phyloP scores from a whole-genome alignment of 2,888 invertebrate species.

The Hesperia comma region DNA sequence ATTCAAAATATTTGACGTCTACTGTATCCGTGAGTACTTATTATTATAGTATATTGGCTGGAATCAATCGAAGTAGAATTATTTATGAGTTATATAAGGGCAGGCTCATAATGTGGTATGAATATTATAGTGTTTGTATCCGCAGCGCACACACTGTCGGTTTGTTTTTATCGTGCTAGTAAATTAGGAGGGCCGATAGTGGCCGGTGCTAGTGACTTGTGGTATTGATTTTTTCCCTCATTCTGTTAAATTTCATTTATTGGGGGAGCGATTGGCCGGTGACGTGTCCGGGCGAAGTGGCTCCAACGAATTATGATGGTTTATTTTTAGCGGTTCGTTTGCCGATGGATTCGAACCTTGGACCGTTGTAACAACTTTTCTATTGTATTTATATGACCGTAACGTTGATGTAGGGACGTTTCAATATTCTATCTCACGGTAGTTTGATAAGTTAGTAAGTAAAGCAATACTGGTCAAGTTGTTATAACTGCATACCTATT shows the following conservation, averaged over 20 bases:
- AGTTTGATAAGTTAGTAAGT: no score
- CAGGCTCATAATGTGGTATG: constrained; percentile 66
- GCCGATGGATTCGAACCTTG: constrained; percentile 9
- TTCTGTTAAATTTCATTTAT: constrained; percentile 84
- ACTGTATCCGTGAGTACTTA: constrained; percentile 78
- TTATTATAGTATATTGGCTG: no score
- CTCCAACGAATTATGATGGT: constrained; percentile 12
- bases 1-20: constrained; percentile 80
- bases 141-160: constrained; percentile 57
- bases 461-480: no score
- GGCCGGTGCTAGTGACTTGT: constrained; percentile 69
- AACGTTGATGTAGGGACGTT: no score
- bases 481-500: no score
- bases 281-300: constrained; percentile 20
- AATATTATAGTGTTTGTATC: constrained; percentile 65
- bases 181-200: constrained; percentile 81
- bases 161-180: constrained; percentile 79
- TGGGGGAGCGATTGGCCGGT: constrained; percentile 74
- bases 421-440: no score
- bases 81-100: constrained; percentile 70
- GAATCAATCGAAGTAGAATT: constrained; percentile 57
- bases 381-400: no score
- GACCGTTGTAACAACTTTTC: background rate
- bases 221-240: constrained; percentile 84
- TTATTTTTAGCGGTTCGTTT: constrained; percentile 7